A percentile compares a stretch with the other conserved stretches of the same genome.
Conservation (phyloP, 2,888 invertebrate genomes). For the Folsomia candida region DNA sequence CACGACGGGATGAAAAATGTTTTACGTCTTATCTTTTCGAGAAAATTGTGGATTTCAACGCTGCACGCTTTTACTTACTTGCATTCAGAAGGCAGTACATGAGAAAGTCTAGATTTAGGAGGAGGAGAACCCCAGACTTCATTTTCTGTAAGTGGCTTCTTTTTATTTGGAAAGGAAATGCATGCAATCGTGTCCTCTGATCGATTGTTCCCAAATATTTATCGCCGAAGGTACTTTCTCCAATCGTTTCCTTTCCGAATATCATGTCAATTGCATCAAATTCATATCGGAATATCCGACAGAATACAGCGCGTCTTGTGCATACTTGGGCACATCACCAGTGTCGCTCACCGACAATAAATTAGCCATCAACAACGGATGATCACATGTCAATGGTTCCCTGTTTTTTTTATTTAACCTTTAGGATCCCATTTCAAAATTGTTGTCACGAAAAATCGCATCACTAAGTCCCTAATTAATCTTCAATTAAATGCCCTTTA, state of each 20-base stretch:
- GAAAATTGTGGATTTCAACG: background rate
- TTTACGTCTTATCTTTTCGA: conserved; percentile 13
- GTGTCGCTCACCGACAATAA: too few relatives aligned
- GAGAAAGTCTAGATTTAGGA: background rate
- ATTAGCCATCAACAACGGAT: too few relatives aligned
- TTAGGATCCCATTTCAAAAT: too few relatives aligned
- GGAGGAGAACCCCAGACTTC: background rate
- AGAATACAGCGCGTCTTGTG: background rate
- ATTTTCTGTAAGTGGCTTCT: conserved; percentile 2
- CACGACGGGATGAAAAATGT: conserved; percentile 11
- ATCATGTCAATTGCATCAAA: background rate
- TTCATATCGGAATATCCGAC: background rate
- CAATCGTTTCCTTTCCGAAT: background rate
- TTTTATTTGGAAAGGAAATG: background rate
- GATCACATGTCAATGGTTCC: too few relatives aligned
- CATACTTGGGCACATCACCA: too few relatives aligned
- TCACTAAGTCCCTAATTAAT: too few relatives aligned
- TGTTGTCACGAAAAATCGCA: too few relatives aligned
- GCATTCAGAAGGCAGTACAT: background rate
- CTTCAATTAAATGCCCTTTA: too few relatives aligned
- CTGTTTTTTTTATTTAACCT: too few relatives aligned
- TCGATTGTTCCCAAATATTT: too few relatives aligned
- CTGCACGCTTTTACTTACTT: background rate
- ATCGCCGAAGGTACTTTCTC: too few relatives aligned
- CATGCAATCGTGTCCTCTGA: background rate